phyloP scores from a whole-genome alignment of 1,140 invertebrate genomes.

The Dendrolimus kikuchii region DNA sequence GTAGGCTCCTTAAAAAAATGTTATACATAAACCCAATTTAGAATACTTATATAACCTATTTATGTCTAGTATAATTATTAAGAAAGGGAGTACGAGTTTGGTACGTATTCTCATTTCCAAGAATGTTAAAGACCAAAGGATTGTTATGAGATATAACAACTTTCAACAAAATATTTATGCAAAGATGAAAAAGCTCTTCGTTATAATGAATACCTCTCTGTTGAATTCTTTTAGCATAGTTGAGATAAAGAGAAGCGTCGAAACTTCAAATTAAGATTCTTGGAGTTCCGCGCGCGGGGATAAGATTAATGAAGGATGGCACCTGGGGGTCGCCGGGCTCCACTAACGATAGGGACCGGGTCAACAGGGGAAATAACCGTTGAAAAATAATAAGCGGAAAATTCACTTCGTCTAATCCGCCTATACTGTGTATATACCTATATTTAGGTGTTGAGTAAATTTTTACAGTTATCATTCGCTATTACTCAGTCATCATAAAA shows the following conservation, averaged over 20 bases:
- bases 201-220: conserved; percentile 49
- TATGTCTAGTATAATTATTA: too few relatives aligned
- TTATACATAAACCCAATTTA: too few relatives aligned
- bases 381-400: conserved; percentile 46
- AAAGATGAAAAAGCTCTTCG: conserved; percentile 20
- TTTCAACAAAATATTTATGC: conserved; percentile 17
- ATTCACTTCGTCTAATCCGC: conserved; percentile 9
- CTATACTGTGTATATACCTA: background rate
- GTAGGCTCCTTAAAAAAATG: too few relatives aligned
- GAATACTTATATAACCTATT: too few relatives aligned
- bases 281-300: conserved; percentile 53
- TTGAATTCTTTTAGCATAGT: conserved; percentile 64
- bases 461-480: too few relatives aligned
- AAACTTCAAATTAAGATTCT: conserved; percentile 70
- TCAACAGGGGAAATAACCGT: conserved; percentile 37
- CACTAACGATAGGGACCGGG: conserved; percentile 40
- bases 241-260: conserved; percentile 60
- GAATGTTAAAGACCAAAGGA: conserved; percentile 1
- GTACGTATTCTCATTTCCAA: too few relatives aligned
- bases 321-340: conserved; percentile 41
- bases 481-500: too few relatives aligned
- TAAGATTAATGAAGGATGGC: conserved; percentile 64
- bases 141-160: conserved; percentile 6
- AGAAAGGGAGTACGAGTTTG: too few relatives aligned
- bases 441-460: too few relatives aligned